These are phyloP conservation scores for Andrena marginata DNA, from an alignment of 2,888 invertebrate genomes.

Conservation along the genomic window DNA sequence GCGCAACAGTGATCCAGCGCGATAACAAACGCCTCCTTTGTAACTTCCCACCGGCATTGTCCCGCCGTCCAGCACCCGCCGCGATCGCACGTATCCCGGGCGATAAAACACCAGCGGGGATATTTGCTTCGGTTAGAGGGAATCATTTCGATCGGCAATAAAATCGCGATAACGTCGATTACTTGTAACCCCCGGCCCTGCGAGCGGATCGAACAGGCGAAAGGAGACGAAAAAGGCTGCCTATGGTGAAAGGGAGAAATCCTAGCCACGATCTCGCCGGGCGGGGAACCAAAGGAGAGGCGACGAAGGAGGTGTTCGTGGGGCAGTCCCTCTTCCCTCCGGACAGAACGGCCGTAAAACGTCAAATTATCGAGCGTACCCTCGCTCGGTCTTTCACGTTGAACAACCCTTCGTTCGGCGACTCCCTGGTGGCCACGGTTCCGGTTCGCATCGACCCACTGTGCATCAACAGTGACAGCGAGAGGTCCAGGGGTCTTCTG, in stretches of 20 bases:
- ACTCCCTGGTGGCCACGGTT: constrained; percentile 39
- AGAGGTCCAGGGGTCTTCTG: constrained; percentile 25
- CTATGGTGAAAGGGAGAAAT: not conserved
- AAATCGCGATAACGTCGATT: constrained; percentile 51
- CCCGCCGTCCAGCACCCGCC: not conserved
- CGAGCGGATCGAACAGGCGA: not conserved
- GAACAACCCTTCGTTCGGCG: constrained; percentile 52
- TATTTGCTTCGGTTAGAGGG: constrained; percentile 38
- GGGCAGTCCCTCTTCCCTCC: constrained; percentile 49
- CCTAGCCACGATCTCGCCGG: constrained; percentile 18
- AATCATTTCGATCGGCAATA: constrained; percentile 48
- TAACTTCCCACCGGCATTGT: constrained; percentile 10
- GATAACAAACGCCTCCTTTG: not conserved
- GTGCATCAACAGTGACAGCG: constrained; percentile 18
- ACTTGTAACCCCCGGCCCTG: constrained; percentile 27
- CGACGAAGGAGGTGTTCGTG: constrained; percentile 19
- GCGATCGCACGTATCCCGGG: constrained; percentile 20
- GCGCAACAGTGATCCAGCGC: not conserved
- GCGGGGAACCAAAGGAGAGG: not conserved
- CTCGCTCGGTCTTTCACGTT: constrained; percentile 49
- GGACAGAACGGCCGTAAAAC: constrained; percentile 58
- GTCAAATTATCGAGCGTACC: constrained; percentile 61
- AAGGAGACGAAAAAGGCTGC: not conserved
- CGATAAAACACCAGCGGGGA: constrained; percentile 33
- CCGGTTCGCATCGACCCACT: constrained; percentile 22